Evolutionary conservation across 2,113 vertebrate genomes (phyloP).

Genomic region (Chloebia gouldiae): DNA sequence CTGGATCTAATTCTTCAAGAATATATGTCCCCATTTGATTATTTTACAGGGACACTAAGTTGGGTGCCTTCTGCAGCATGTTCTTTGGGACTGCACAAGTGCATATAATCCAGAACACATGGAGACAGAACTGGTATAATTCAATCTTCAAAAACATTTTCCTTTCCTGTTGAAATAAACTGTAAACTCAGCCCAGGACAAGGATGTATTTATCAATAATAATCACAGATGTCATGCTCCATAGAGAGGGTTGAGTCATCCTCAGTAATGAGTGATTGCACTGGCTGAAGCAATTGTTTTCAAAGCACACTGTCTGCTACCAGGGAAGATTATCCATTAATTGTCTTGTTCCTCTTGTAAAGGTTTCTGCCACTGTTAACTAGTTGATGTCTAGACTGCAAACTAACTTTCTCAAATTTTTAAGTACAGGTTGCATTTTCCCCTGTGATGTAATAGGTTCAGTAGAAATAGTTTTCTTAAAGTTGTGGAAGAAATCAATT

Average conservation of each 20-base stretch:
- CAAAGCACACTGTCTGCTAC: background rate
- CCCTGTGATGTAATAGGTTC: background rate
- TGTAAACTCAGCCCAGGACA: background rate
- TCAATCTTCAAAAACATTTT: background rate
- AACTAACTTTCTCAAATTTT: background rate
- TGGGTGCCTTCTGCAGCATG: background rate
- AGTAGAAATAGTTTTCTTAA: background rate
- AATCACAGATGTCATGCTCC: background rate
- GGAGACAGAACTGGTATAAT: background rate
- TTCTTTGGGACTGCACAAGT: background rate
- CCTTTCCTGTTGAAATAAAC: background rate
- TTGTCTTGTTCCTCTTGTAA: background rate
- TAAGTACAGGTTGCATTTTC: background rate
- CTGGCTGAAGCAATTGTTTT: background rate
- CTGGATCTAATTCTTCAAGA: background rate
- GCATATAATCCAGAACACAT: background rate
- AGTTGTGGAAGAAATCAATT: background rate
- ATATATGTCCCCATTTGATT: background rate
- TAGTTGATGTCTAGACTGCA: background rate
- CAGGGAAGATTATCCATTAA: background rate
- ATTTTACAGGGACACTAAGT: background rate
- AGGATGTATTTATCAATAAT: conserved; percentile 13
- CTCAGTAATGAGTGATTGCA: background rate
- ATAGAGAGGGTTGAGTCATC: conserved; percentile 18
- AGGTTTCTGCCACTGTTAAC: background rate